Evolutionary conservation across 2,113 vertebrate species (phyloP).

Genomic region (cattle (Bos taurus)): ARS-UCD2.0 NC_037330.1:39666501-39667000

Average conservation of each 20-base stretch:
- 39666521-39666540: neutral
- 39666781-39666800: neutral
- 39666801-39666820: neutral
- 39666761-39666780: neutral
- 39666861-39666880: neutral
- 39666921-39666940: neutral
- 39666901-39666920: neutral
- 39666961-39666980: neutral
- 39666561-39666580: neutral
- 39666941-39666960: neutral
- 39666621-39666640: neutral
- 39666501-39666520: fast-evolving
- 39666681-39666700: neutral
- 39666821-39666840: neutral
- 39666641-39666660: neutral
- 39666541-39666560: neutral
- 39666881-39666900: neutral
- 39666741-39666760: neutral
- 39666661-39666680: neutral
- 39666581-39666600: neutral
- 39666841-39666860: neutral
- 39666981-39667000: neutral
- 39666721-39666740: neutral
- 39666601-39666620: neutral
- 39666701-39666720: neutral